phyloP scores from a whole-genome alignment of 2,797 vertebrate genomes.

The Enteromius treurensis region DNA sequence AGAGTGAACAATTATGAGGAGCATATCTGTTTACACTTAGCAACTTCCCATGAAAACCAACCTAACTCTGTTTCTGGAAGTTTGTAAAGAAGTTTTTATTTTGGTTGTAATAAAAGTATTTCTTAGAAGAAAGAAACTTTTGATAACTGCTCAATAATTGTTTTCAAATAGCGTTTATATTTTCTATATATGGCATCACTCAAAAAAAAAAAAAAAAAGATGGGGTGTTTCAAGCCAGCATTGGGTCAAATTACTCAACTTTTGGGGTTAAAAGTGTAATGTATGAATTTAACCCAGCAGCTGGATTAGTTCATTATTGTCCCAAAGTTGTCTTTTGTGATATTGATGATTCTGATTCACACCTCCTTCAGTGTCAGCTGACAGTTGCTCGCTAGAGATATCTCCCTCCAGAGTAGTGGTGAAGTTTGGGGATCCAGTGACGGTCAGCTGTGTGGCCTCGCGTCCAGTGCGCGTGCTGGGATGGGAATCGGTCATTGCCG shows the following conservation, averaged over 20 bases:
- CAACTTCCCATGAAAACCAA: not conserved
- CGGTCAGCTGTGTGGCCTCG: slow-evolving; percentile 77
- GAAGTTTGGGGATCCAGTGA: slow-evolving; percentile 78
- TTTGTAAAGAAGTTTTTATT: not conserved
- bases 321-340: not conserved
- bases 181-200: too few species aligned
- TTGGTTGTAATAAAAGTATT: not conserved
- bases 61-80: not conserved
- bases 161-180: too few species aligned
- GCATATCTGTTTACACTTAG: not conserved
- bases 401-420: slow-evolving; percentile 80
- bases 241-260: too few species aligned
- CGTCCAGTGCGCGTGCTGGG: slow-evolving; percentile 80
- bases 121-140: not conserved
- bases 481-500: slow-evolving; percentile 80
- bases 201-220: too few species aligned
- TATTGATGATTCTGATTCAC: not conserved
- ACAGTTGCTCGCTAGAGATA: slow-evolving; percentile 79
- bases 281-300: too few species aligned
- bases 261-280: too few species aligned
- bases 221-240: too few species aligned
- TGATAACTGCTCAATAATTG: too few species aligned
- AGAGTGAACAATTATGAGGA: not conserved
- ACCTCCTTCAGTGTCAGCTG: slow-evolving; percentile 72
- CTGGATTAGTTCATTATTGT: too few species aligned